Base-by-base conservation (phyloP, 2,113 vertebrate species). In the Lepus timidus region DNA sequence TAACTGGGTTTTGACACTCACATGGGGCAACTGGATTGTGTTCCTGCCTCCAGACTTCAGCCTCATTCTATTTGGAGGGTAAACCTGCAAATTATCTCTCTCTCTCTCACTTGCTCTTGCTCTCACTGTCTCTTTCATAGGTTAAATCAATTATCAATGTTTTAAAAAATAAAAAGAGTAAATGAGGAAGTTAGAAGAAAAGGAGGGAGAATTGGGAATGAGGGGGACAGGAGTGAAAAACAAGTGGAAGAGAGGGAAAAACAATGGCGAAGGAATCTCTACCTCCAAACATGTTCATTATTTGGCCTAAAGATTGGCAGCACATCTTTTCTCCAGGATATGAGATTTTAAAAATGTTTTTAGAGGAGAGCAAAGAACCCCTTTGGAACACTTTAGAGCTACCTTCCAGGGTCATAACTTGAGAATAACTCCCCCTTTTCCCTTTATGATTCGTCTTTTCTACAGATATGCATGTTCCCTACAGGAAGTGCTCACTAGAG, bases 301-400 rank as follows among this genome's bases (percentile, higher is more conserved):
- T 65, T 62, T 85, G n/a, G 13, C 31, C 52, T 83, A 12, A 85
- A 80, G 61, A 2, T 90, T 61, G 3, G 17, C 19, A 9, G 25
- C 31, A 29, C 55, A 39, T 55, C 44, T 94, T 88, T 16, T 0
- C 31, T 61, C 23, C 39, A 39, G 75, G 31, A 90, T 36, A 23
- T 62, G 44, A 95, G 9, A 67, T 64, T 83, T 62, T 80, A 88
- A 71, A 39, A 7, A 14, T 29, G 5, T 1, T 27, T 92, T 90
- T 80, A 64, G 25, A 94, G 8, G 27, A 93, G 93, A 81, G 29
- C 83, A 91, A 67, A 89, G 31, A 91, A 81, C 84, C 62, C 16
- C 22, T 87, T 91, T 90, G 85, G 64, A 82, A 61, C 20, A 65
- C 51, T 25, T 83, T 71, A 65, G n/a, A 55, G n/a, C 39, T 88